Base-by-base conservation (phyloP, 2,888 invertebrate species). In the Agrochola circellaris region DNA sequence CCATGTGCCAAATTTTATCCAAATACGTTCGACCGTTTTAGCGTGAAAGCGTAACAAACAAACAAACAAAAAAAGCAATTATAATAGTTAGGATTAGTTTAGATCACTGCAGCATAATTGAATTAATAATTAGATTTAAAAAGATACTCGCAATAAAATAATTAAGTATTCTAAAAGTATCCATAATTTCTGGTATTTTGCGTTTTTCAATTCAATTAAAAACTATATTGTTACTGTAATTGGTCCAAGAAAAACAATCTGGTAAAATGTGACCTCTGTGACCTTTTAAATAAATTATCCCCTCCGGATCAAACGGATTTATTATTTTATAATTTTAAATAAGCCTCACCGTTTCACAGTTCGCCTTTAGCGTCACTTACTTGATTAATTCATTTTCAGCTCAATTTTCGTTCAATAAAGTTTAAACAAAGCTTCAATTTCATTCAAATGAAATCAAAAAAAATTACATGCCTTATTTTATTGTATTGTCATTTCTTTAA, bases 381-480 rank as follows among this genome's bases (percentile, higher is more conserved):
- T 30, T n/a, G 3, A 11, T 54, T 0, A 79, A 38, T 26, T 66
- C 30, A 38, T 26, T 66, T 38, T 56, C 38, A 38, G 17, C 13
- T n/a, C 8, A n/a, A 48, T 30, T 69, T 42, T 45, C 42, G 60
- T 69, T n/a, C n/a, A n/a, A 13, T 42, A n/a, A 80, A 42, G 51
- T 70, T 54, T 26, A 2, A 13, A 81, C n/a, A 54, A 30, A 17
- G 4, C 17, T 13, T 3, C 1, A 20, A 45, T 48, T 72, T 20
- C 26, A 30, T 23, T 26, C 6, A 30, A 51, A 60, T 15, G 0
- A 30, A 77, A 68, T 11, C 6, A 20, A 17, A 6, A 17, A 48
- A 7, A 1, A 5, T 30, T 15, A 58, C 5, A 11, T 34, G 30
- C 56, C 23, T 56, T 45, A 61, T n/a, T 56, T 26, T 54, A 54